Percentiles rank a stretch among this genome's conserved stretches.
Conservation (phyloP, 2,113 vertebrate genomes). For the Zeus faber region DNA sequence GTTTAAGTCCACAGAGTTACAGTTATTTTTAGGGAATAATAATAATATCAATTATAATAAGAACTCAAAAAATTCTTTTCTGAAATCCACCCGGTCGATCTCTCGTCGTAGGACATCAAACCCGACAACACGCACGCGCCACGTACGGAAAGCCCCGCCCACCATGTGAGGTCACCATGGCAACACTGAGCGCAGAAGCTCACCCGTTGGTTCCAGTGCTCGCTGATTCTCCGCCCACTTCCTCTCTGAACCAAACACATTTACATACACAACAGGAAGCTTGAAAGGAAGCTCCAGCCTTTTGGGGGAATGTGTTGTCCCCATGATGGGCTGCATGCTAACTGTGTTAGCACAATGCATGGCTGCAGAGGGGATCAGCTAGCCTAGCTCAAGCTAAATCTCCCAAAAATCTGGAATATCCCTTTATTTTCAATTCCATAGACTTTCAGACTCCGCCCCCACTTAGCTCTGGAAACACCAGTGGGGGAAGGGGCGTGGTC, state of each 20-base stretch:
- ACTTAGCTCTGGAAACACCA: conserved; percentile 22
- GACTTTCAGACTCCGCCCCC: conserved; percentile 75
- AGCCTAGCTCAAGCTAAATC: too few species aligned
- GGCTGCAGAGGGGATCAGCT: too few species aligned
- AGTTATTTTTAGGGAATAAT: conserved; percentile 63
- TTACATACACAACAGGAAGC: conserved; percentile 85
- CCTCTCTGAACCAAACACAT: conserved; percentile 82
- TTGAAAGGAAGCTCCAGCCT: too few species aligned
- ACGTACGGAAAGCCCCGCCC: conserved; percentile 71
- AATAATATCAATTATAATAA: conserved; percentile 50
- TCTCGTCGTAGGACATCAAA: conserved; percentile 57
- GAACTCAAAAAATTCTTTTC: conserved; percentile 67
- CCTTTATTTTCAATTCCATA: too few species aligned
- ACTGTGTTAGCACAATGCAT: too few species aligned
- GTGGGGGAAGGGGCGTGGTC: conserved; percentile 31
- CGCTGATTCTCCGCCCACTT: conserved; percentile 71
- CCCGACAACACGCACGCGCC: conserved; percentile 68
- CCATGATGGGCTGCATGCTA: too few species aligned
- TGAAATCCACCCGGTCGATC: conserved; percentile 44
- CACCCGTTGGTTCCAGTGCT: conserved; percentile 40
- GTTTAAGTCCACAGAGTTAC: conserved; percentile 64
- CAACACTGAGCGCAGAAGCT: conserved; percentile 35
- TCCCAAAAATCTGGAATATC: too few species aligned
- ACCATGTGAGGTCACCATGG: conserved; percentile 14
- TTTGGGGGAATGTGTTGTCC: too few species aligned